phyloP scores from a whole-genome alignment of 2,888 invertebrate species.

The Mimumesa dahlbomi region DNA sequence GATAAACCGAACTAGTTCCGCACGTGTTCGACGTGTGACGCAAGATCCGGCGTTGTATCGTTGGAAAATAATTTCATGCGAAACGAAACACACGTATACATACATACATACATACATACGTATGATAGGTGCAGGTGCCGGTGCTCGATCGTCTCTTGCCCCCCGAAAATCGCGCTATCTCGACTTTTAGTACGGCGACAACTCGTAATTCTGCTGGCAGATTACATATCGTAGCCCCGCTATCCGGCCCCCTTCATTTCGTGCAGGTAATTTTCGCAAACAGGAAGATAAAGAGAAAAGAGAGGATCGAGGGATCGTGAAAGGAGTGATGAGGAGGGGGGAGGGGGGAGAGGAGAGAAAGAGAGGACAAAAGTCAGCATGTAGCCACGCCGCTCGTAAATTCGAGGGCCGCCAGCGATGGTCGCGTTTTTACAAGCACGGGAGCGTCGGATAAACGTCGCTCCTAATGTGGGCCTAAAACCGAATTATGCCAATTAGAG shows the following conservation, averaged over 20 bases:
- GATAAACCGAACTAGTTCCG: no score
- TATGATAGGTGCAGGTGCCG: neutral
- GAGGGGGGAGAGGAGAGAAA: neutral
- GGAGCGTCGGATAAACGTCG: constrained; percentile 57
- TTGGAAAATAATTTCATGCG: neutral
- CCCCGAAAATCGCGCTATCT: neutral
- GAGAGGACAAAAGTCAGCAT: constrained; percentile 20
- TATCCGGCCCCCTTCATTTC: constrained; percentile 23
- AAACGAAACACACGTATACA: no score
- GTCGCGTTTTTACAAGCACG: constrained; percentile 56
- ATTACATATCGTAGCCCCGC: constrained; percentile 29
- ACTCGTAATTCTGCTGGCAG: constrained; percentile 32
- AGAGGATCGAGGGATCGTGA: neutral
- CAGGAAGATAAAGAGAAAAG: neutral
- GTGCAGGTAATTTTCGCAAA: constrained; percentile 47
- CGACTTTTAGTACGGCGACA: neutral
- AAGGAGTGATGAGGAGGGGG: neutral
- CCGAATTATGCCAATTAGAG: constrained; percentile 63
- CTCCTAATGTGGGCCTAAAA: constrained; percentile 59
- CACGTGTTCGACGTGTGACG: no score
- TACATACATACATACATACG: no score
- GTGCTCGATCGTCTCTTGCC: no score
- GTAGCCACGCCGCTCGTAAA: constrained; percentile 49
- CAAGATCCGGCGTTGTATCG: no score
- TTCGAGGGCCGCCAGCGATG: constrained; percentile 46